Conservation (phyloP, 2,888 invertebrate genomes). For the Molorchus minor region DNA sequence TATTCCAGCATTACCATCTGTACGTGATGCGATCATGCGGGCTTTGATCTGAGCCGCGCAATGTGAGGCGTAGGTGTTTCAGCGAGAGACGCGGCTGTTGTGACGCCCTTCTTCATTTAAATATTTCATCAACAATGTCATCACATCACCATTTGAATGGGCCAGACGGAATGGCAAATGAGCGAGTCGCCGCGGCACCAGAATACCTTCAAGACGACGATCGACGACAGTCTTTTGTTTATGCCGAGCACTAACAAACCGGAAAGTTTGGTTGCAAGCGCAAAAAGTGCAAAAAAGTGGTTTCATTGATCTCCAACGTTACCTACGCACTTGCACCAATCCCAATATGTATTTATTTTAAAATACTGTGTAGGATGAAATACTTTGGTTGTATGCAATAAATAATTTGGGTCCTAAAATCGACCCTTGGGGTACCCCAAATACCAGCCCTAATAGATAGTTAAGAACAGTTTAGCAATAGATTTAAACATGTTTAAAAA, state of each 20-base stretch:
- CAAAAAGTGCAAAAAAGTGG: no score
- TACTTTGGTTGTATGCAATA: no score
- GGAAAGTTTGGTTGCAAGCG: no score
- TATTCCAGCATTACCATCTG: slow-evolving; percentile 32
- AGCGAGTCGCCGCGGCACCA: slow-evolving; percentile 7
- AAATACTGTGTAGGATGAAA: no score
- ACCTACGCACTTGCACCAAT: no score
- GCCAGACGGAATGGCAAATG: slow-evolving; percentile 15
- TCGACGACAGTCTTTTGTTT: slow-evolving; percentile 19
- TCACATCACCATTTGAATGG: slow-evolving; percentile 28
- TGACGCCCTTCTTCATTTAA: slow-evolving; percentile 43
- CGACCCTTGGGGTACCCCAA: background rate
- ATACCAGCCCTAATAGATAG: background rate
- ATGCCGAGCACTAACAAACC: no score
- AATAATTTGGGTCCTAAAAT: no score
- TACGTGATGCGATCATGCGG: slow-evolving; percentile 29
- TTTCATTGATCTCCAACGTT: no score
- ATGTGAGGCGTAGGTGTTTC: slow-evolving; percentile 37
- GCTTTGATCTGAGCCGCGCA: slow-evolving; percentile 39
- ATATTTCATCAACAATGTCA: slow-evolving; percentile 46
- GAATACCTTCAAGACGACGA: background rate
- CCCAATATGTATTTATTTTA: no score
- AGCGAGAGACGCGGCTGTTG: slow-evolving; percentile 34
- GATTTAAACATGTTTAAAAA: no score
- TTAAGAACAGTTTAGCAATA: no score